Evolutionary conservation across 2,797 vertebrate genomes (phyloP), one percentile per base, ranked within the genome.

Genomic region (Trachurus trachurus): DNA sequence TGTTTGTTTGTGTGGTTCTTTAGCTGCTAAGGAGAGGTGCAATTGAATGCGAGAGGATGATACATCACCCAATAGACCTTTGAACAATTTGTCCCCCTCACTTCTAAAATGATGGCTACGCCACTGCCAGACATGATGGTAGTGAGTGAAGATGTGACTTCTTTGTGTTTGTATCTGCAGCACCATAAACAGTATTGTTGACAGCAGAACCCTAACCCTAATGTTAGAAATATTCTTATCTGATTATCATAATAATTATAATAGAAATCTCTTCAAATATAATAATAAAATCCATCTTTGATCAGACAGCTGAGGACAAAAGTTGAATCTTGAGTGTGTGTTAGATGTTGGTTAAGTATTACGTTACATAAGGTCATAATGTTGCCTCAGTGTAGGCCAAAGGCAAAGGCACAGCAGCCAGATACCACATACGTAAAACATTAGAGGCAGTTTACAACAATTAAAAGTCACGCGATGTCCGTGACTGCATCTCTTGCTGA

Each of bases 391-490:
- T 13, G 7, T 13, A 15, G 37, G 45, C 47, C 47, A 82, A 81
- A 84, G 69, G 78, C 3, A 2, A 65, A 8, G 26, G 2, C 16
- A 29, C 19, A 26, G 26, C 21, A 17, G 17, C 26, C 7, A 29
- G 1, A 22, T 6, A 67, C 5, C 9, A 67, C 5, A 17, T 16
- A 26, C 1, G 3, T 39, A n/a, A 62, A 16, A 45, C 39, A n/a
- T 63, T n/a, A 34, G 71, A 67, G 71, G 49, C n/a, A 53, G 56
- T 49, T 69, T 29, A 53, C n/a, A 50, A 67, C 13, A 34, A 4
- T 42, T 2, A 39, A 7, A 39, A 10, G 39, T 62, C 5, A 49
- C 9, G 34, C 37, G 29, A 29, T 15, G 31, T 22, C 10, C 0
- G 16, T 22, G 5, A 22, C 44, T 40, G 17, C 34, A 26, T 26